Conservation (phyloP, 2,113 vertebrate species). For the Dunckerocampus dactyliophorus region DNA sequence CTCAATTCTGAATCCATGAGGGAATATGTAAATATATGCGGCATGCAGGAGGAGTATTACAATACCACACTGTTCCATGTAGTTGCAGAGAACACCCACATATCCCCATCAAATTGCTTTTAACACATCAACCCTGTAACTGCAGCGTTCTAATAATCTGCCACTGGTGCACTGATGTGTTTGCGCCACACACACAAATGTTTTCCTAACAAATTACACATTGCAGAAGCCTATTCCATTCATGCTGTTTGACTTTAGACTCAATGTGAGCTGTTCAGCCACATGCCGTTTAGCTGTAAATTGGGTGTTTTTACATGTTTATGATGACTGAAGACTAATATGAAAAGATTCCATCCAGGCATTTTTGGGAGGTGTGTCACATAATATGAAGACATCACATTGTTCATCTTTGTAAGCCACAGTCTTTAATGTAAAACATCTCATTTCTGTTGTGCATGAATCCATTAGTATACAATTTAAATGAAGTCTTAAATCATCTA, state of each 20-base stretch:
- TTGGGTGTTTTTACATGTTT: constrained; percentile 4
- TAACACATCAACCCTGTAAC: constrained; percentile 38
- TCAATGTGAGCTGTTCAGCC: constrained; percentile 7
- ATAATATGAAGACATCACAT: too few relatives aligned
- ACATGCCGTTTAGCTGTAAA: constrained; percentile 19
- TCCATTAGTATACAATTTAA: constrained; percentile 31
- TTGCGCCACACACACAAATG: constrained; percentile 9
- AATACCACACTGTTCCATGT: constrained; percentile 41
- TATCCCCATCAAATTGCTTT: constrained; percentile 40
- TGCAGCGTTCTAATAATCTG: constrained; percentile 37
- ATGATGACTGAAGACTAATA: constrained; percentile 7
- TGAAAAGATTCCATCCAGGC: constrained; percentile 10
- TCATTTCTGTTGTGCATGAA: constrained; percentile 21
- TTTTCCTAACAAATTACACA: neutral
- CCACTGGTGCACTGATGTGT: constrained; percentile 14
- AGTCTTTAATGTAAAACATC: neutral
- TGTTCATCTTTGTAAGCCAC: constrained; percentile 21
- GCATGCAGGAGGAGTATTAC: constrained; percentile 50
- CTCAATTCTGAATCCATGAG: constrained; percentile 62
- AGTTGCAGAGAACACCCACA: constrained; percentile 39
- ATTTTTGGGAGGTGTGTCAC: constrained; percentile 2
- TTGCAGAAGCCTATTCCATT: neutral
- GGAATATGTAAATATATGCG: constrained; percentile 66
- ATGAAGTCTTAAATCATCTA: constrained; percentile 54
- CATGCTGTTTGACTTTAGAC: neutral